Evolutionary conservation across 2,888 invertebrate genomes (phyloP).

Genomic region (Aporophyla nigra): DNA sequence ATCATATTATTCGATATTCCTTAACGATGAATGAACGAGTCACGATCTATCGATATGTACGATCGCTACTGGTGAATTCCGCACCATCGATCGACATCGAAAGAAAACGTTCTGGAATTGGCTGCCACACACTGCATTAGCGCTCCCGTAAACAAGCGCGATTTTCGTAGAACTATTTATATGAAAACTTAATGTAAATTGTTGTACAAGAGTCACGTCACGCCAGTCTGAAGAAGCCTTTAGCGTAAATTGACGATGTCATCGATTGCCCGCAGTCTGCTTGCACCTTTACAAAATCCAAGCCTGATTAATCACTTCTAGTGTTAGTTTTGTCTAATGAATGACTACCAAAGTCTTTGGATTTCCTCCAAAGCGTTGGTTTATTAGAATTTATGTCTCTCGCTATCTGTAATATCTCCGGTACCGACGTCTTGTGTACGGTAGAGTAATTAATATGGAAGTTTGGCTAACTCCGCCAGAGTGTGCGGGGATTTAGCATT

Average conservation of each 20-base stretch:
- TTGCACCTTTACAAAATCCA: neutral
- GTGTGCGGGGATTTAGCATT: neutral
- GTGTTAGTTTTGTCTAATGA: slow-evolving; percentile 19
- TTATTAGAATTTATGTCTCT: slow-evolving; percentile 31
- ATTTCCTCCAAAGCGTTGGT: slow-evolving; percentile 37
- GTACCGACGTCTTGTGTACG: slow-evolving; percentile 1
- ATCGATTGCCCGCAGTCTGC: no score
- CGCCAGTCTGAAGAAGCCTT: neutral
- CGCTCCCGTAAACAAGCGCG: no score
- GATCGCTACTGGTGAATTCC: neutral
- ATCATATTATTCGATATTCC: neutral
- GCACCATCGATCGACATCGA: neutral
- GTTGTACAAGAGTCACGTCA: no score
- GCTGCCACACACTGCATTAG: neutral
- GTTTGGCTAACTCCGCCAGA: slow-evolving; percentile 8
- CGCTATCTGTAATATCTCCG: slow-evolving; percentile 24
- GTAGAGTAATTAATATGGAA: slow-evolving; percentile 40
- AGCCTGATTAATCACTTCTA: slow-evolving; percentile 27
- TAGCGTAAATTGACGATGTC: neutral
- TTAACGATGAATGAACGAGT: neutral
- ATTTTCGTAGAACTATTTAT: no score
- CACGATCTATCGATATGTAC: neutral
- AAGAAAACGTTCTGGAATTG: neutral
- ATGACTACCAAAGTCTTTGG: slow-evolving; percentile 18
- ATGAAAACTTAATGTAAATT: no score